A percentile compares a stretch with the other conserved stretches of the same genome.
These are phyloP conservation scores for Sebastes trivittatus DNA, from an alignment of 2,797 vertebrate genomes.

Conservation along the genomic window DNA sequence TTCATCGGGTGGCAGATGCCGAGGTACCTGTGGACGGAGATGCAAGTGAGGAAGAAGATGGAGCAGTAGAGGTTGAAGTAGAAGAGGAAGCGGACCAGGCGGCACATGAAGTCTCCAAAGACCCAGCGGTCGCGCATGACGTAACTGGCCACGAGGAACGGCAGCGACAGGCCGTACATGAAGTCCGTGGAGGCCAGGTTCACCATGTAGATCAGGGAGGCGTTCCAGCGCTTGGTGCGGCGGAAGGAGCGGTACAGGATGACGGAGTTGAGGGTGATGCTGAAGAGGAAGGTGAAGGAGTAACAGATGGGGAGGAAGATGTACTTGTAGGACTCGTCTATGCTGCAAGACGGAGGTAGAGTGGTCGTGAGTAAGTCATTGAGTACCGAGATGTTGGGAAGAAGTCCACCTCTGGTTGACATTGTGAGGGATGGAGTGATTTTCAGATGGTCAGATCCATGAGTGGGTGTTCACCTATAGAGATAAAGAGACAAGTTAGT, in stretches of 20 bases:
- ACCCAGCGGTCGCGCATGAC: constrained; percentile 86
- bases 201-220: constrained; percentile 89
- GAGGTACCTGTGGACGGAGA: constrained; percentile 88
- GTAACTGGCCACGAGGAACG: constrained; percentile 87
- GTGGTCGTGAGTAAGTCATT: constrained; percentile 10
- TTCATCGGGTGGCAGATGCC: constrained; percentile 90
- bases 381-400: constrained; percentile 18
- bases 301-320: constrained; percentile 88
- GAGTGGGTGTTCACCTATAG: constrained; percentile 40
- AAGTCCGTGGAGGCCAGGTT: constrained; percentile 88
- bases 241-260: constrained; percentile 84
- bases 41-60: constrained; percentile 89
- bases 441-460: constrained; percentile 6
- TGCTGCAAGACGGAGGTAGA: constrained; percentile 77
- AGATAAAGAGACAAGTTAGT: constrained; percentile 43
- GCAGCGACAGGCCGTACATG: constrained; percentile 87
- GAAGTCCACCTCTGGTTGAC: constrained; percentile 30
- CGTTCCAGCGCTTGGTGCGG: constrained; percentile 85
- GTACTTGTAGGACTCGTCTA: constrained; percentile 89
- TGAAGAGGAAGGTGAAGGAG: constrained; percentile 87
- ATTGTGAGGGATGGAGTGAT: constrained; percentile 29
- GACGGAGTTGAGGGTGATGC: constrained; percentile 84
- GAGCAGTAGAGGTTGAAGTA: constrained; percentile 90
- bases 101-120: constrained; percentile 89
- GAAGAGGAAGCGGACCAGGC: constrained; percentile 87